Evolutionary conservation across 2,113 vertebrate genomes (phyloP).

Genomic region (Phyllopteryx taeniolatus): DNA sequence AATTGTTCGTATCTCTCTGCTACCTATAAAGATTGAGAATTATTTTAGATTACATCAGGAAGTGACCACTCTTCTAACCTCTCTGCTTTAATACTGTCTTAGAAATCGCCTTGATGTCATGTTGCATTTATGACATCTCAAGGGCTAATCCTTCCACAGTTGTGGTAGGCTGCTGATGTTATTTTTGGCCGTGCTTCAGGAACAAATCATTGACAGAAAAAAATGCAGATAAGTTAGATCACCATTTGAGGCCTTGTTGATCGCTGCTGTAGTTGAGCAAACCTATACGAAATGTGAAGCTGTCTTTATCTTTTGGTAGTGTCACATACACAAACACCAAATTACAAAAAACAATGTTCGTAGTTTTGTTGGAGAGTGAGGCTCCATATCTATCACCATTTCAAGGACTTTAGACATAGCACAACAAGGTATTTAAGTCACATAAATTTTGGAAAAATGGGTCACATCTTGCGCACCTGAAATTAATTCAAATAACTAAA

Average conservation of each 20-base stretch:
- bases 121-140: constrained; percentile 23
- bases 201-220: constrained; percentile 11
- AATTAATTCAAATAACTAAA: neutral
- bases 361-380: neutral
- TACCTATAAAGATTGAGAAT: neutral
- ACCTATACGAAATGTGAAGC: neutral
- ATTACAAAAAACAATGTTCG: too few species aligned
- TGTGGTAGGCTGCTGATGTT: constrained; percentile 29
- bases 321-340: neutral
- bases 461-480: neutral
- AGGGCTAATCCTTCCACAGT: constrained; percentile 22
- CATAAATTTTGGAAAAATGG: neutral
- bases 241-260: neutral
- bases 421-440: neutral
- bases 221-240: constrained; percentile 11
- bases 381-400: neutral
- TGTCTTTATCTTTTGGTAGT: neutral
- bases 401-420: neutral
- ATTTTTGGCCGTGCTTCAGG: constrained; percentile 26
- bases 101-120: neutral
- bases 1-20: neutral
- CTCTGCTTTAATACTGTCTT: constrained; percentile 1
- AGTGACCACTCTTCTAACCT: neutral
- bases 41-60: neutral
- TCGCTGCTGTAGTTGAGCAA: neutral